Evolutionary conservation across 2,888 invertebrate species (phyloP), one percentile per base, ranked within the genome.

Genomic region (Patella depressa): DNA sequence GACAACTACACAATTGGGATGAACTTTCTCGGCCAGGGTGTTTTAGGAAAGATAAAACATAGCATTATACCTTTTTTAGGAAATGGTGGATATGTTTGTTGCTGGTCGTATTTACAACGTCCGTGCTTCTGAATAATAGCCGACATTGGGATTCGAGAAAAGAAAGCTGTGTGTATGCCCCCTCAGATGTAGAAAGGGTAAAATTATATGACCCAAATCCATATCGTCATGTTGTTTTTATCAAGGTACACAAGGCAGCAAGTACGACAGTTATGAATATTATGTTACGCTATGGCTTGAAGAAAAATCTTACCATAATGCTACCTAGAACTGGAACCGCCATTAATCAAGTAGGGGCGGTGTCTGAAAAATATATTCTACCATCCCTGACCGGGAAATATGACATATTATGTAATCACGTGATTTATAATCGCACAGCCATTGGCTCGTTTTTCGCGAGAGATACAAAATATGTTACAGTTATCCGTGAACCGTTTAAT

Each of bases 401-500:
- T 73, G 86, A 87, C 54, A 78, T 87, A 11, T 74, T 84, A 17
- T 86, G 86, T 76, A 82, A 82, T 78, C 87, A 86, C 78, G 85
- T 86, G 69, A 74, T 86, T 3, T 87, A 84, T 77, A 78, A 85
- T 24, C 73, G 78, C 0, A 29, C 70, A 0, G 75, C 77, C 2
- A 84, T 86, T 73, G 71, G 73, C 34, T 65, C 57, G 5, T 79
- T 78, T 34, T 73, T 87, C 24, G 85, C 84, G 11, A 70, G 57
- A 9, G 84, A 85, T 73, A 85, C 86, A 3, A 71, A 76, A 7
- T 84, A 81, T 57, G 80, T 87, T 29, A 84, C 84, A 24, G 84
- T 85, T 15, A 74, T 86, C 0, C 76, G 87, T 15, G 85, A 87
- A 72, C 87, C 87, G 11, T 79, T 84, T 71, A 72, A 74, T 3